These are phyloP conservation scores for Hemiprocne comata DNA, from an alignment of 2,113 vertebrate species.

Conservation along the genomic window DNA sequence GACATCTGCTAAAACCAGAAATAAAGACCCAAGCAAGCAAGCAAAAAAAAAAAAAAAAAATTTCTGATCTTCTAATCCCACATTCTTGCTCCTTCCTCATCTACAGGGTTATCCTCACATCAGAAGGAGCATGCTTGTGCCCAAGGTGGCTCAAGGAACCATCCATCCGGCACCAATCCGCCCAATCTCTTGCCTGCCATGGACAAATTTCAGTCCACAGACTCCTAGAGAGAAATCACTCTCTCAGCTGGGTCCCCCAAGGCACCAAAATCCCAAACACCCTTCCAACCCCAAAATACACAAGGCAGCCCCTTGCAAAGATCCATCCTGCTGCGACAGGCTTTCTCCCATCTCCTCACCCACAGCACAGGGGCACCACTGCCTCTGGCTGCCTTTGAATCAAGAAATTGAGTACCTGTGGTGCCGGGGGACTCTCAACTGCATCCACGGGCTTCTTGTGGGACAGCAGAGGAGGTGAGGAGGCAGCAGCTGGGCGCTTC, in stretches of 20 bases:
- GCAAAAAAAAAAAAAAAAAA: not conserved
- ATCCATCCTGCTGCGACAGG: not conserved
- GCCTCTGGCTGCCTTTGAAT: not conserved
- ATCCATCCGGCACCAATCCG: not conserved
- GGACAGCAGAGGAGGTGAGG: slow-evolving; percentile 65
- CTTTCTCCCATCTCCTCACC: not conserved
- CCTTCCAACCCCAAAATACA: not conserved
- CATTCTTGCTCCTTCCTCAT: not conserved
- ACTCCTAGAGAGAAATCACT: not conserved
- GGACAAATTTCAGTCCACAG: not conserved
- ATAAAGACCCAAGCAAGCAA: not conserved
- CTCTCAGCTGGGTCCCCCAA: not conserved
- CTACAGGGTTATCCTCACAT: not conserved
- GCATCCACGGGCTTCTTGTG: slow-evolving; percentile 63
- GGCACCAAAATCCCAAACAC: not conserved
- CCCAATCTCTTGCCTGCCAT: not conserved
- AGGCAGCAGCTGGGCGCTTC: slow-evolving; percentile 76
- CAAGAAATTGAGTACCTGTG: slow-evolving; percentile 43
- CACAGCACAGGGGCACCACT: rapidly evolving
- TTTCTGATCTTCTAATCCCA: not conserved
- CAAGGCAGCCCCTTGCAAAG: not conserved
- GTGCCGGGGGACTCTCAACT: not conserved
- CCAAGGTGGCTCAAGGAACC: not conserved
- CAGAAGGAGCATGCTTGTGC: not conserved
- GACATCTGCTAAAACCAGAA: not conserved